These are phyloP conservation scores for Misgurnus mizolepis DNA, from an alignment of 2,113 vertebrate genomes.

Conservation along the genomic window DNA sequence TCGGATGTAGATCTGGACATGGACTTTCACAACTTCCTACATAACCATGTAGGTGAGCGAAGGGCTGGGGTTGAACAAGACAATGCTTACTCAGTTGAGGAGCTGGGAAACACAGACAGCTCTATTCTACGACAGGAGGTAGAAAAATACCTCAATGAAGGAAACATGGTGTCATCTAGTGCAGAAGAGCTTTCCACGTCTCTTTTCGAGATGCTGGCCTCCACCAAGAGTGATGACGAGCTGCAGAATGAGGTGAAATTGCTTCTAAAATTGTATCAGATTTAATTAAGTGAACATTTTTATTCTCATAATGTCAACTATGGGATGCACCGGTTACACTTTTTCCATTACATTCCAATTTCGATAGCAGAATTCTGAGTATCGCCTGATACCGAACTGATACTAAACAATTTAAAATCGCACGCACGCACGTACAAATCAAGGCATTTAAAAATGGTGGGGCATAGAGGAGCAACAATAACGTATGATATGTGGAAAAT, in stretches of 20 bases:
- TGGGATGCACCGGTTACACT: too few species aligned
- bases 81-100: constrained; percentile 66
- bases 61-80: constrained; percentile 70
- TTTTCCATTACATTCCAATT: too few species aligned
- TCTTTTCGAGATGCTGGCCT: constrained; percentile 94
- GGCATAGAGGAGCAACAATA: too few species aligned
- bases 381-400: too few species aligned
- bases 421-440: too few species aligned
- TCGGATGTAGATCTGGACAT: constrained; percentile 66
- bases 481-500: too few species aligned
- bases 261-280: too few species aligned
- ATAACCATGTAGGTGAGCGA: constrained; percentile 71
- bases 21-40: constrained; percentile 86
- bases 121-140: constrained; percentile 86
- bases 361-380: too few species aligned
- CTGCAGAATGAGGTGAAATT: constrained; percentile 93
- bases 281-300: too few species aligned
- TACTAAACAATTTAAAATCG: too few species aligned
- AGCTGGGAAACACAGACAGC: constrained; percentile 59
- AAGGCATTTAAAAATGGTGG: too few species aligned
- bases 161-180: constrained; percentile 82
- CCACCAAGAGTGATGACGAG: constrained; percentile 87
- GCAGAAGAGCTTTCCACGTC: constrained; percentile 92
- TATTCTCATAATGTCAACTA: too few species aligned
- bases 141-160: constrained; percentile 84